Conservation (phyloP, 2,797 vertebrate species). For the Trichosurus vulpecula region DNA sequence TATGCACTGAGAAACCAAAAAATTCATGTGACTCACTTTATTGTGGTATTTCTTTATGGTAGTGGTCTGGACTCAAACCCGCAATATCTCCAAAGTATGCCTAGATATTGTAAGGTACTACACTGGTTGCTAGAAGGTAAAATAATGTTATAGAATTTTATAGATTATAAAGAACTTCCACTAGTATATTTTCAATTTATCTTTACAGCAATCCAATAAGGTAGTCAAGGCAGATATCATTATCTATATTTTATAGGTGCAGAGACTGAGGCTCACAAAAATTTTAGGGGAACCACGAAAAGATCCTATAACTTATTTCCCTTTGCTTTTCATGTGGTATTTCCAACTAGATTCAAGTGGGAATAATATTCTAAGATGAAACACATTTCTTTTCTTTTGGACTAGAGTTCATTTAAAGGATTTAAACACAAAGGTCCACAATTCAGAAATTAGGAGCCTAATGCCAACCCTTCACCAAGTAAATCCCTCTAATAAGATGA, state of each 20-base stretch:
- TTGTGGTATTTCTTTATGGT: not conserved
- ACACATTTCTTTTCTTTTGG: not conserved
- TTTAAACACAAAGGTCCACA: not conserved
- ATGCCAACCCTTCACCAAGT: slow-evolving; percentile 29
- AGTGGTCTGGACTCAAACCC: not conserved
- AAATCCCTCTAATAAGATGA: slow-evolving; percentile 34
- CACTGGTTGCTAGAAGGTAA: not conserved
- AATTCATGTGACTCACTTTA: not conserved
- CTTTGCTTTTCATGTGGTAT: too few relatives aligned
- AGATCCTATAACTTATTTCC: not conserved
- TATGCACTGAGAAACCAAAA: not conserved
- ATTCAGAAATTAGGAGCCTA: not conserved
- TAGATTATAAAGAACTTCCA: not conserved
- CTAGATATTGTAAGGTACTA: not conserved
- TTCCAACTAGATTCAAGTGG: not conserved
- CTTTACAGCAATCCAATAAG: not conserved
- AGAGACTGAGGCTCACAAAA: not conserved
- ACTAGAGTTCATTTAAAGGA: not conserved
- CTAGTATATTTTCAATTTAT: not conserved
- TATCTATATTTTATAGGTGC: not conserved
- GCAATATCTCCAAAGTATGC: not conserved
- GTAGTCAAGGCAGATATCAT: not conserved
- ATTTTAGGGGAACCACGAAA: not conserved
- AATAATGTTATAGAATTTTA: not conserved
- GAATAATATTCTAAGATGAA: not conserved